These are phyloP conservation scores for Alectoris magna DNA, from an alignment of 2,797 vertebrate species.

Conservation along the genomic window DNA sequence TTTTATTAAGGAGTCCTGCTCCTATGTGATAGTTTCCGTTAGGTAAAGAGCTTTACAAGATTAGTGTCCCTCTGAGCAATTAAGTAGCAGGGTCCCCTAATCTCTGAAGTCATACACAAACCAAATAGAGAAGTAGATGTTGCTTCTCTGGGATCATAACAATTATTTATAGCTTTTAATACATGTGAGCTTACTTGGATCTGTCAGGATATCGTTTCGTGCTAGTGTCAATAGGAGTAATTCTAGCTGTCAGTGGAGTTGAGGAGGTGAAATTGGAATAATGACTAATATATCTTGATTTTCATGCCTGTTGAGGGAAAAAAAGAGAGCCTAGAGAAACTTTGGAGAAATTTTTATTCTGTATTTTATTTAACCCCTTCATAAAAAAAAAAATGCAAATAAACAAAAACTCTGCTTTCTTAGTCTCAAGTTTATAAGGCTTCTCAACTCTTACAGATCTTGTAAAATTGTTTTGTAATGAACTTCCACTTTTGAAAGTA, in stretches of 20 bases:
- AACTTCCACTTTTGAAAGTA: not conserved
- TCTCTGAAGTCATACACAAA: slow-evolving; percentile 75
- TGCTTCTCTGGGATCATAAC: slow-evolving; percentile 63
- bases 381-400: not conserved
- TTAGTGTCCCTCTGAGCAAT: slow-evolving; percentile 76
- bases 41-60: slow-evolving; percentile 48
- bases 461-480: not conserved
- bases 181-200: slow-evolving; percentile 66
- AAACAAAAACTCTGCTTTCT: not conserved
- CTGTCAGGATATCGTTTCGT: slow-evolving; percentile 33
- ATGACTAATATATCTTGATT: not conserved
- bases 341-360: not conserved
- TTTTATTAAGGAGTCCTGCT: slow-evolving; percentile 36
- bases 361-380: not conserved
- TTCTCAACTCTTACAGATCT: not conserved
- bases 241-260: not conserved
- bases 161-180: slow-evolving; percentile 86
- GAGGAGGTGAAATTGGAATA: slow-evolving; percentile 31
- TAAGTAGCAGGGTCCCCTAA: slow-evolving; percentile 74
- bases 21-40: slow-evolving; percentile 74
- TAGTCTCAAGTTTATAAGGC: not conserved
- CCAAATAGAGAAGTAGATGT: slow-evolving; percentile 64
- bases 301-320: not conserved
- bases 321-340: not conserved
- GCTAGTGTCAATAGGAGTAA: not conserved